These are phyloP conservation scores for Parasteatoda lunata DNA, from an alignment of 2,888 invertebrate genomes.

Conservation along the genomic window DNA sequence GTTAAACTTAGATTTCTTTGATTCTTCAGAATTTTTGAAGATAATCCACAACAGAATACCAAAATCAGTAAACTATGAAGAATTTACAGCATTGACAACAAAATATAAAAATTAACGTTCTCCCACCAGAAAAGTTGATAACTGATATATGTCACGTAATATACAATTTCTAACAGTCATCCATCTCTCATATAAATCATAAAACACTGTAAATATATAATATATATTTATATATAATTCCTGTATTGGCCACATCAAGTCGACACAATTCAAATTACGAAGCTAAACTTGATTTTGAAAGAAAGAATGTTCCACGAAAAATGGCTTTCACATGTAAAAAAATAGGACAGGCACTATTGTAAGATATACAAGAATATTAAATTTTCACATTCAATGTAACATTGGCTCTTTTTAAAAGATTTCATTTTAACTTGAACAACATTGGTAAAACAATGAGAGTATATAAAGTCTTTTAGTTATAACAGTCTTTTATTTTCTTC, in stretches of 20 bases:
- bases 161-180: neutral
- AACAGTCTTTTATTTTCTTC: conserved; percentile 46
- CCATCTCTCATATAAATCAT: neutral
- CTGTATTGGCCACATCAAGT: neutral
- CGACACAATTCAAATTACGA: neutral
- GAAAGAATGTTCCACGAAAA: neutral
- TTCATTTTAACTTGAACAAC: conserved; percentile 49
- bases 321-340: conserved; percentile 23
- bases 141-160: too few species aligned
- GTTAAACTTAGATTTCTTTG: too few species aligned
- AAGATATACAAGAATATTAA: conserved; percentile 57
- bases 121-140: too few species aligned
- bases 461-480: conserved; percentile 45
- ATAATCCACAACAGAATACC: too few species aligned
- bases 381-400: conserved; percentile 48
- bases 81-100: too few species aligned
- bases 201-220: neutral
- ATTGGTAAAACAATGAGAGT: conserved; percentile 49
- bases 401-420: conserved; percentile 24
- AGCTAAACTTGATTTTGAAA: neutral
- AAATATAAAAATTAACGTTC: too few species aligned
- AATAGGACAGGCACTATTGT: conserved; percentile 58
- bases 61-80: too few species aligned
- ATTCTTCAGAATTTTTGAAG: too few species aligned
- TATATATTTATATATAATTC: neutral